Conservation (phyloP, 2,888 invertebrate species). For the Ametastegia equiseti region DNA sequence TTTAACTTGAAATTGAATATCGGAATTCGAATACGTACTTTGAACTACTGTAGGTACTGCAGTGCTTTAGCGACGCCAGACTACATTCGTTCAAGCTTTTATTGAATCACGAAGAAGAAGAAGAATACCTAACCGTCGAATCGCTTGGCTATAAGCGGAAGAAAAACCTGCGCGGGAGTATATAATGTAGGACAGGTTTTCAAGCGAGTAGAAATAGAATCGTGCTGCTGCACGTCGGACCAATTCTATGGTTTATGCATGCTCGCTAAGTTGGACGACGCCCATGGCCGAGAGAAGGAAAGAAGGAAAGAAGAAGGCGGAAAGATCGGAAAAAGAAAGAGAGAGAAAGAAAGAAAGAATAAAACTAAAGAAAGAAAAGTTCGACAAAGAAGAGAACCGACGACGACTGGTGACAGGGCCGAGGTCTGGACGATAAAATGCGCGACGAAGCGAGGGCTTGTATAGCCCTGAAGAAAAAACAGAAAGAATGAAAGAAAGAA, state of each 20-base stretch:
- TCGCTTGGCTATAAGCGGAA: not conserved
- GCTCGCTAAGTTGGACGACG: constrained; percentile 11
- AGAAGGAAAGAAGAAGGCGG: not conserved
- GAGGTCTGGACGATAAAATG: constrained; percentile 30
- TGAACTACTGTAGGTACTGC: not conserved
- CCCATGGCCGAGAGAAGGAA: not conserved
- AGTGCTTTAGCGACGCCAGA: constrained; percentile 10
- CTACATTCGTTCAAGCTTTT: constrained; percentile 15
- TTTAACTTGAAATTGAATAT: constrained; percentile 32
- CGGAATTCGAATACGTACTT: constrained; percentile 22
- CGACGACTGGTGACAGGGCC: constrained; percentile 36
- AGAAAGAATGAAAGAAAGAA: too few relatives aligned
- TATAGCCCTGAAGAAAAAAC: not conserved
- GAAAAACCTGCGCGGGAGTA: not conserved
- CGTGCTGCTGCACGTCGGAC: constrained; percentile 3
- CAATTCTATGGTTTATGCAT: constrained; percentile 33
- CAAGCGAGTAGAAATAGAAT: constrained; percentile 4
- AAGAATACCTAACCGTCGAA: too few relatives aligned
- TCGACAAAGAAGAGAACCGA: constrained; percentile 27
- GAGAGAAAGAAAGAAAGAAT: not conserved
- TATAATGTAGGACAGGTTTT: constrained; percentile 15
- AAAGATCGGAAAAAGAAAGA: too few relatives aligned
- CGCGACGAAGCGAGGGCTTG: not conserved
- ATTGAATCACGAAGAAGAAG: constrained; percentile 25
- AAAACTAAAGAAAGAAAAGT: not conserved